Evolutionary conservation across 1,140 invertebrate genomes (phyloP).

Genomic region (Copidosoma floridanum): DNA sequence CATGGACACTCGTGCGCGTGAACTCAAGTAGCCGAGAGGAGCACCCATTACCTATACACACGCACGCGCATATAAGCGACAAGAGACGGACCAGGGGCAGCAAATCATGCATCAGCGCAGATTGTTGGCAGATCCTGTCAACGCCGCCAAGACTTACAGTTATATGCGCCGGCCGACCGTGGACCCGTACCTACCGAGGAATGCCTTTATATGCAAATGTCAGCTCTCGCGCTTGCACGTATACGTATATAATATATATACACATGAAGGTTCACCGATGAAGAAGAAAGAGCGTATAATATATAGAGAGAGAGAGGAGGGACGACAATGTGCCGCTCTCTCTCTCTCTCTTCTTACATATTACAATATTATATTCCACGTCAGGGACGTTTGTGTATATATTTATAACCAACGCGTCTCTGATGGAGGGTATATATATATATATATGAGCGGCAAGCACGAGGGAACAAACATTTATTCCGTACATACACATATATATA

Average conservation of each 20-base stretch:
- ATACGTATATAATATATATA: too few species aligned
- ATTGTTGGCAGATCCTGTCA: slow-evolving; percentile 57
- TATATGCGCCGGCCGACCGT: slow-evolving; percentile 39
- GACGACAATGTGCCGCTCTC: slow-evolving; percentile 39
- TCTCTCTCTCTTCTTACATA: too few species aligned
- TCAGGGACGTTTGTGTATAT: too few species aligned
- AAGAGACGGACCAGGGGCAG: too few species aligned
- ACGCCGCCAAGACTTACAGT: slow-evolving; percentile 50
- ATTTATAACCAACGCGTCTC: too few species aligned
- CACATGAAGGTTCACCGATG: slow-evolving; percentile 8
- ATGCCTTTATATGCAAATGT: slow-evolving; percentile 58
- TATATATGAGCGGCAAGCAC: too few species aligned
- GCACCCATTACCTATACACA: too few species aligned
- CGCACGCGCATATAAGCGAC: too few species aligned
- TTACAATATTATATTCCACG: too few species aligned
- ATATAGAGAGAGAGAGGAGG: slow-evolving; percentile 17
- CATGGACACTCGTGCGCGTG: too few species aligned
- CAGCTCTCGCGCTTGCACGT: slow-evolving; percentile 3
- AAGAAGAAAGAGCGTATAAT: background rate
- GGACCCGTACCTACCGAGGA: slow-evolving; percentile 40
- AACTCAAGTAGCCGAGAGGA: too few species aligned
- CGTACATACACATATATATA: too few species aligned
- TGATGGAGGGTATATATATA: slow-evolving; percentile 13
- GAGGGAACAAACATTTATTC: slow-evolving; percentile 28
- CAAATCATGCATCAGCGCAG: slow-evolving; percentile 52